Evolutionary conservation across 2,888 invertebrate species (phyloP).

Genomic region (Phragmatobia fuliginosa): DNA sequence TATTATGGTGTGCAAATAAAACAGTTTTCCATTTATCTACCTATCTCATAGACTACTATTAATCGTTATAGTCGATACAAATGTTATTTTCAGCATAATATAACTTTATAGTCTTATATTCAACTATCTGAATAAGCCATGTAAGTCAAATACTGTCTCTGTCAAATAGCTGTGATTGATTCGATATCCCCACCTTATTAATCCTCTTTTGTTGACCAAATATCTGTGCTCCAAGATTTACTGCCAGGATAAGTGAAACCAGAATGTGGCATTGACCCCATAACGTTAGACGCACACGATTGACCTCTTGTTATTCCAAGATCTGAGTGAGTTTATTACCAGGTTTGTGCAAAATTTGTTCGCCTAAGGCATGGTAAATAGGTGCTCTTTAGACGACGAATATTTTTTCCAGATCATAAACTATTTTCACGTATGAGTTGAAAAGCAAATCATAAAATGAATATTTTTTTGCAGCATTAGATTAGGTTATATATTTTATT

Average conservation of each 20-base stretch:
- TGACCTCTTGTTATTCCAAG: neutral
- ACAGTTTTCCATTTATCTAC: too few relatives aligned
- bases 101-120: too few relatives aligned
- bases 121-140: neutral
- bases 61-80: too few relatives aligned
- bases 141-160: neutral
- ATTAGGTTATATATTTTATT: too few relatives aligned
- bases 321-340: neutral
- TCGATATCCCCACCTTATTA: neutral
- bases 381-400: neutral
- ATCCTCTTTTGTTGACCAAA: neutral
- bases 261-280: neutral
- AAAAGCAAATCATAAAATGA: neutral
- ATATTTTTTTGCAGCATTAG: neutral
- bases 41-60: too few relatives aligned
- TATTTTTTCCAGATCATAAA: neutral
- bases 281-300: neutral
- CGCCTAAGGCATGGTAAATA: neutral
- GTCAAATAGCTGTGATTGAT: neutral
- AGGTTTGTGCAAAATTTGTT: neutral
- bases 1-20: too few relatives aligned
- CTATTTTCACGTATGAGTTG: neutral
- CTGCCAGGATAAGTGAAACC: neutral
- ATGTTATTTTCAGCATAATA: too few relatives aligned
- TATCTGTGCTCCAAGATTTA: neutral